A percentile compares a stretch with the other conserved stretches of the same genome.
phyloP scores from a whole-genome alignment of 2,797 vertebrate genomes.

The Bradypus variegatus region DNA sequence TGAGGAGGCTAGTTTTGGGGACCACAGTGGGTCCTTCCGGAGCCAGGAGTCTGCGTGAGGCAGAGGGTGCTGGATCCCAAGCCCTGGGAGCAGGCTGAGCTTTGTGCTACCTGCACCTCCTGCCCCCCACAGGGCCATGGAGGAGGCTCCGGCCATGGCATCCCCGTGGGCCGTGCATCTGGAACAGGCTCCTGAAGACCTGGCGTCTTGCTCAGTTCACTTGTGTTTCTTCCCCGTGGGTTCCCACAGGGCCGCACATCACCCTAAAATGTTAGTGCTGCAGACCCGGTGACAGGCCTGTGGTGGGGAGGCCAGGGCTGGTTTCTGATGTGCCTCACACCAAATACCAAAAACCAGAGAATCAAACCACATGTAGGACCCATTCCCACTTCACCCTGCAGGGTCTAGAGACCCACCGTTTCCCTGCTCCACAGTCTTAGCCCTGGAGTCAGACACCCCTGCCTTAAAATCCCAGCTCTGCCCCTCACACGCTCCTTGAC shows the following conservation, averaged over 20 bases:
- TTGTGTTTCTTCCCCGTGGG: background rate
- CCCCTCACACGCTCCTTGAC: background rate
- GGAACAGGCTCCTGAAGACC: background rate
- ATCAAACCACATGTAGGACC: background rate
- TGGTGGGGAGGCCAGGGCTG: background rate
- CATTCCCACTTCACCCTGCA: fast-evolving
- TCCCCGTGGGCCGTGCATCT: fast-evolving
- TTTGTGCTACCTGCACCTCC: fast-evolving
- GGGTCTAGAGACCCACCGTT: background rate
- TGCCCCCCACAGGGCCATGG: fast-evolving
- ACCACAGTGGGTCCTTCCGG: background rate
- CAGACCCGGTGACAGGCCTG: fast-evolving
- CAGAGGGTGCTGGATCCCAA: background rate
- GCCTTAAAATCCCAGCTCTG: background rate
- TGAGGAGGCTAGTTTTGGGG: background rate
- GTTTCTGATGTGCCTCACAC: background rate
- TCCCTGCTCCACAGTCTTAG: no score
- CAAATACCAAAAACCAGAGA: background rate
- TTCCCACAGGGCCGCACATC: background rate
- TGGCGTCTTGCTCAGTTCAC: background rate
- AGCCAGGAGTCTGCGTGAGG: background rate
- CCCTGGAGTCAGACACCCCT: background rate
- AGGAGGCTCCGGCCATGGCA: fast-evolving
- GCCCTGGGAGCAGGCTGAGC: fast-evolving
- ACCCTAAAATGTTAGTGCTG: background rate